A percentile compares a stretch with the other conserved stretches of the same genome.
Conservation (phyloP, 2,888 invertebrate genomes). For the Amphipoea oculea region DNA sequence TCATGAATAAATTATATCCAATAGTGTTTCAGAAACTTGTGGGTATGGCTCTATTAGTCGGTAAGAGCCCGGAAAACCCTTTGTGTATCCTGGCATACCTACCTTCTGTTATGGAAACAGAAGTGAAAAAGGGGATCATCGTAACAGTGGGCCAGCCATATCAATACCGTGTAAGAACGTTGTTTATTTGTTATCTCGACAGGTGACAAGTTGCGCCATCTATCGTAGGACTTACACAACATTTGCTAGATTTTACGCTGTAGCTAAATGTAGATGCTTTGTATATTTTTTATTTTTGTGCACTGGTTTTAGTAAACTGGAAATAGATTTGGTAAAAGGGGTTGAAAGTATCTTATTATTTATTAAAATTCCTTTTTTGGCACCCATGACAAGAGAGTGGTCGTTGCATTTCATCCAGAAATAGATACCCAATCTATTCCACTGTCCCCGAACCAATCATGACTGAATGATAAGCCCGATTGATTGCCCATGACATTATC, state of each 20-base stretch:
- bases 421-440: conserved; percentile 6
- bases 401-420: not conserved
- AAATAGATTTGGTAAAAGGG: not conserved
- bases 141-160: not conserved
- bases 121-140: not conserved
- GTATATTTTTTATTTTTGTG: not conserved
- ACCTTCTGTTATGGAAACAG: too few species aligned
- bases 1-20: not conserved
- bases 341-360: not conserved
- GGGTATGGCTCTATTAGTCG: too few species aligned
- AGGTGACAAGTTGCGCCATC: conserved; percentile 46
- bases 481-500: conserved; percentile 42
- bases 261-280: not conserved
- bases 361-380: not conserved
- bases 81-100: not conserved
- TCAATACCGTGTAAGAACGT: not conserved
- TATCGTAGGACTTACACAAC: conserved; percentile 23
- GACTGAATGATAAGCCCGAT: conserved; percentile 23
- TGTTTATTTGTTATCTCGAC: conserved; percentile 22
- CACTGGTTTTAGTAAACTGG: not conserved
- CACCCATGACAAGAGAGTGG: too few species aligned
- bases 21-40: not conserved
- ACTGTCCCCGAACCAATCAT: conserved; percentile 15
- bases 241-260: conserved; percentile 19
- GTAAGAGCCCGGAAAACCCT: not conserved